phyloP scores from a whole-genome alignment of 2,113 vertebrate species.

The Hypanus sabinus region DNA sequence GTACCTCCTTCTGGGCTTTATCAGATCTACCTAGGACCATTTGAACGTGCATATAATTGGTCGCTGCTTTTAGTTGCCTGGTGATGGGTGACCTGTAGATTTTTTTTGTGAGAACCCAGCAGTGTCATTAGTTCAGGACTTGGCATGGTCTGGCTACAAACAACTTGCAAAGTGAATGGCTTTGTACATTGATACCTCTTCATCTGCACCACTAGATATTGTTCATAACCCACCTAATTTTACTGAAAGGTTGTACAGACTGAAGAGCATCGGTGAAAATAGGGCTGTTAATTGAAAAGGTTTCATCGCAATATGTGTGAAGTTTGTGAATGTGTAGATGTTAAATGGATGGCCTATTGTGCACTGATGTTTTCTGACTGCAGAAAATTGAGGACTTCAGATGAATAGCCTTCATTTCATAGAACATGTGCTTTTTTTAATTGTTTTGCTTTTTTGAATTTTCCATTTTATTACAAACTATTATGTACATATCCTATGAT shows the following conservation, averaged over 20 bases:
- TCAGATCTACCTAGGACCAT: conserved; percentile 57
- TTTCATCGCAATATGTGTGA: conserved; percentile 72
- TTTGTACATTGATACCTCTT: conserved; percentile 62
- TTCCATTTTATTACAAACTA: conserved; percentile 84
- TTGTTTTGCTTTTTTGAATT: conserved; percentile 54
- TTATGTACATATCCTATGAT: conserved; percentile 87
- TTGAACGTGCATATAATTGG: conserved; percentile 38
- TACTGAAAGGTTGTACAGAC: conserved; percentile 69
- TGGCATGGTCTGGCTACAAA: conserved; percentile 60
- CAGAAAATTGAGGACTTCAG: conserved; percentile 70
- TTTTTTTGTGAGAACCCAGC: conserved; percentile 51
- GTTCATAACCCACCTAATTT: conserved; percentile 38
- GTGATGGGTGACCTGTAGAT: conserved; percentile 28
- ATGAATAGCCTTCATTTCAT: conserved; percentile 81
- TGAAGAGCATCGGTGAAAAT: conserved; percentile 63
- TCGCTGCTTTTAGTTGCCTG: conserved; percentile 38
- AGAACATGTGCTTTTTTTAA: conserved; percentile 71
- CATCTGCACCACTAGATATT: conserved; percentile 54
- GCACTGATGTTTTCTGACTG: conserved; percentile 74
- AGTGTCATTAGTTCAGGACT: conserved; percentile 52
- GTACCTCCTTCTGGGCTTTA: conserved; percentile 56
- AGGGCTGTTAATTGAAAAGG: conserved; percentile 58
- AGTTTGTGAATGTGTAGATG: conserved; percentile 82
- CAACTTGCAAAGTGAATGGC: conserved; percentile 62
- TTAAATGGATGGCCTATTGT: conserved; percentile 51